Conservation (phyloP, 2,797 vertebrate genomes). For the Eulemur coronatus region DNA sequence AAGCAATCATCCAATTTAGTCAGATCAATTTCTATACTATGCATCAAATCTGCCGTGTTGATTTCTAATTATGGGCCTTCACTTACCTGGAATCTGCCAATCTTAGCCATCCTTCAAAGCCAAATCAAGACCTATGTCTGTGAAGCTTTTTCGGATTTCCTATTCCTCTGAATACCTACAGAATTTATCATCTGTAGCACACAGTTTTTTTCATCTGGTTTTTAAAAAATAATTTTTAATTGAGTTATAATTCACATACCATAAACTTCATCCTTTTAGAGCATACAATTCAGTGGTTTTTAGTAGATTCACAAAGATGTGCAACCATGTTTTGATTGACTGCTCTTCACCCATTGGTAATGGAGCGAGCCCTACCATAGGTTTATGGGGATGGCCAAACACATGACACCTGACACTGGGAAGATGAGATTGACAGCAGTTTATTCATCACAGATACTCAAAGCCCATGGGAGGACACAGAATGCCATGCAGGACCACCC, state of each 20-base stretch:
- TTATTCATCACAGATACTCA: not conserved
- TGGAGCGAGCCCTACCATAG: not conserved
- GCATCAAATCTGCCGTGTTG: not conserved
- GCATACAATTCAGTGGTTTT: not conserved
- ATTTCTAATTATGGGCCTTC: slow-evolving; percentile 22
- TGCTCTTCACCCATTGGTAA: not conserved
- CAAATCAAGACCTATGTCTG: not conserved
- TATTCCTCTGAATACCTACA: slow-evolving; percentile 39
- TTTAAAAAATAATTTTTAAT: not conserved
- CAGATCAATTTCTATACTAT: not conserved
- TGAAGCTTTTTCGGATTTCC: not conserved
- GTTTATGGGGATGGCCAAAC: not conserved
- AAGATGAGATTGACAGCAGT: not conserved
- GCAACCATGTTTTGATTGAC: slow-evolving; percentile 4
- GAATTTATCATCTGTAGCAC: slow-evolving; percentile 7
- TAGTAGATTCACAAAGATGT: slow-evolving; percentile 29
- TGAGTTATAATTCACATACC: not conserved
- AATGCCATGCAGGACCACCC: not conserved
- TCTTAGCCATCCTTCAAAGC: slow-evolving; percentile 4
- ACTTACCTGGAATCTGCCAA: not conserved
- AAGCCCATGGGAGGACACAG: not conserved
- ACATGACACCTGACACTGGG: not conserved
- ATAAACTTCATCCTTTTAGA: not conserved
- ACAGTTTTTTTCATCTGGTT: slow-evolving; percentile 2
- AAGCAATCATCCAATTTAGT: slow-evolving; percentile 17